Base-by-base conservation (phyloP, 2,113 vertebrate genomes). In the Oreochromis niloticus region DNA sequence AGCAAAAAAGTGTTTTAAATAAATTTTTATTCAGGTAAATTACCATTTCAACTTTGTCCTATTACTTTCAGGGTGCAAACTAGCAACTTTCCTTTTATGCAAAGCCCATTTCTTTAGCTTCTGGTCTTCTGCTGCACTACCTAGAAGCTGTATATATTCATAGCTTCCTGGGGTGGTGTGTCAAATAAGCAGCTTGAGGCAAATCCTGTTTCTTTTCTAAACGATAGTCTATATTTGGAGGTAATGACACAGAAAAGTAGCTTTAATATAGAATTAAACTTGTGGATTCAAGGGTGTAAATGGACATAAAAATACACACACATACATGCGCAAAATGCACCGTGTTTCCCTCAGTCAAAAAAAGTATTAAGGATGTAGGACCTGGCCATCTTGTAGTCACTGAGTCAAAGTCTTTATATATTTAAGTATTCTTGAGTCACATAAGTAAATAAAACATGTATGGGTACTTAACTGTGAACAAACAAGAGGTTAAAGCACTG, bases 161-260 rank as follows among this genome's bases (percentile, higher is more conserved):
- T 46, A 84, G 92, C 63, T 85, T 83, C 32, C 68, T 83, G 71
- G 10, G 17, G 27, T 52, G 81, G 83, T 75, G 89, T 56, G 80
- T 75, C 83, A 85, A 91, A 86, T 88, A 92, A 92, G 81, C 88
- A 80, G 85, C 90, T 92, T 87, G 78, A 85, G 87, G 68, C 59
- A 87, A 92, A 94, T 91, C 87, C 87, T 52, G 82, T 87, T 90
- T 85, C 81, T 85, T 85, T 66, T 91, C 75, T 73, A 84, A 90
- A 84, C 32, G 14, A 85, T 88, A 17, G 78, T 81, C 90, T 91
- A 85, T 88, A 88, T 93, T 94, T 90, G 90, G 73, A 87, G 88
- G 82, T 88, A 92, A 92, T 91, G 84, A 85, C 84, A 88, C 79
- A 56, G 81, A 87, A 93, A 93, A 87, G 34, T 34, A 83, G 87